phyloP scores from a whole-genome alignment of 2,113 vertebrate species.

The Planiliza haematocheilus region DNA sequence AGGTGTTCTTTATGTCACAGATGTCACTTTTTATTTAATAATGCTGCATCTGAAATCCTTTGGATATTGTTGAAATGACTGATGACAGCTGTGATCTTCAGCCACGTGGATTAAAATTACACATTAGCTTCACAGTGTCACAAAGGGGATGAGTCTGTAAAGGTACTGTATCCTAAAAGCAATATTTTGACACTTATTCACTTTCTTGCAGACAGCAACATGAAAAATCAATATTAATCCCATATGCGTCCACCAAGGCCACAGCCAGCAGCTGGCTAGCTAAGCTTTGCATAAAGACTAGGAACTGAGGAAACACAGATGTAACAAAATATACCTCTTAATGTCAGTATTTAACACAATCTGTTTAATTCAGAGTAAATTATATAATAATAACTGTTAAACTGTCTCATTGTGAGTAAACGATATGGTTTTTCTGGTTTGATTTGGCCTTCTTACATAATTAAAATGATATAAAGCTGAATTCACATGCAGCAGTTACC shows the following conservation, averaged over 20 bases:
- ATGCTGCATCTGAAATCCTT: no score
- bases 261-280: not conserved
- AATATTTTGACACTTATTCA: not conserved
- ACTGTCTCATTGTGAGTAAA: not conserved
- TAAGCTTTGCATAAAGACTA: constrained; percentile 5
- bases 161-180: no score
- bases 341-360: not conserved
- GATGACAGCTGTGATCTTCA: no score
- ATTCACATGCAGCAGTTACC: not conserved
- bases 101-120: no score
- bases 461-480: not conserved
- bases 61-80: no score
- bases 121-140: not conserved
- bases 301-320: not conserved
- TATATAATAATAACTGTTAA: not conserved
- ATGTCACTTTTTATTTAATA: no score
- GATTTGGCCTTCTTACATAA: not conserved
- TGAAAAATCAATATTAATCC: constrained; percentile 1
- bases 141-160: no score
- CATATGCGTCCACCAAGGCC: not conserved
- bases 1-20: no score
- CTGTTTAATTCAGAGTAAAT: not conserved
- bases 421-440: no score
- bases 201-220: not conserved
- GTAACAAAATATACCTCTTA: not conserved